These are phyloP conservation scores for Epizoanthus rinbou DNA, from an alignment of 92 coral and sea anemone species.

Conservation along the genomic window DNA sequence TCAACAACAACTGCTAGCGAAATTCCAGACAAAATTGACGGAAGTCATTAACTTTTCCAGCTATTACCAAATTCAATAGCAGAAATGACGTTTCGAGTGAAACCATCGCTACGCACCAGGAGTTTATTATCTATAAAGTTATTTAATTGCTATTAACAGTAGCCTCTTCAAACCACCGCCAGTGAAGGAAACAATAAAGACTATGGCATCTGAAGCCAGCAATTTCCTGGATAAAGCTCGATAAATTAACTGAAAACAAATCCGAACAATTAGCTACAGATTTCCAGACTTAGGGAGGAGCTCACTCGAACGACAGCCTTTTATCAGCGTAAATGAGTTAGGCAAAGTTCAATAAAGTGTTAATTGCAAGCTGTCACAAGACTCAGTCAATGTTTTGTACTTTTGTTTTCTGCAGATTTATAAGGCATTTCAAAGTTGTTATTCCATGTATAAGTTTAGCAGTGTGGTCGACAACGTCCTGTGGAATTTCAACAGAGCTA, in stretches of 20 bases:
- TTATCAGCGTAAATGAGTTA: slow-evolving; percentile 23
- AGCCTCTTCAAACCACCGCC: slow-evolving; percentile 12
- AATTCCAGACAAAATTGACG: slow-evolving; percentile 1
- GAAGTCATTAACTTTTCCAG: slow-evolving; percentile 24
- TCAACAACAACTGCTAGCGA: not conserved
- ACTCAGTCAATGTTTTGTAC: slow-evolving; percentile 20
- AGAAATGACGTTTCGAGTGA: slow-evolving; percentile 17
- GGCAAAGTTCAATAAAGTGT: slow-evolving; percentile 24
- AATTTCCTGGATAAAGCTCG: slow-evolving; percentile 40
- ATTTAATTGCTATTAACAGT: slow-evolving; percentile 26
- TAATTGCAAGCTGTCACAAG: slow-evolving; percentile 38
- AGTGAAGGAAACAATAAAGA: slow-evolving; percentile 12
- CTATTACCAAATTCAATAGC: slow-evolving; percentile 35
- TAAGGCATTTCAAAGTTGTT: not conserved
- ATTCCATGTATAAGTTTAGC: slow-evolving; percentile 6
- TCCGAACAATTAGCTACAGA: slow-evolving; percentile 9
- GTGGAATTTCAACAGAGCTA: not conserved
- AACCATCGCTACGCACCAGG: slow-evolving; percentile 4
- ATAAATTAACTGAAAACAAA: slow-evolving; percentile 33
- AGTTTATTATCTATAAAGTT: slow-evolving; percentile 20
- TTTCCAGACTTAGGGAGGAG: slow-evolving; percentile 43
- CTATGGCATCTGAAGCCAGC: not conserved
- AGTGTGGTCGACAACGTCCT: not conserved
- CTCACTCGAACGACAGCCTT: not conserved
- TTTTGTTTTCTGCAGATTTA: slow-evolving; percentile 6